Base-by-base conservation (phyloP, 2,113 vertebrate species). In the Saimiri boliviensis region DNA sequence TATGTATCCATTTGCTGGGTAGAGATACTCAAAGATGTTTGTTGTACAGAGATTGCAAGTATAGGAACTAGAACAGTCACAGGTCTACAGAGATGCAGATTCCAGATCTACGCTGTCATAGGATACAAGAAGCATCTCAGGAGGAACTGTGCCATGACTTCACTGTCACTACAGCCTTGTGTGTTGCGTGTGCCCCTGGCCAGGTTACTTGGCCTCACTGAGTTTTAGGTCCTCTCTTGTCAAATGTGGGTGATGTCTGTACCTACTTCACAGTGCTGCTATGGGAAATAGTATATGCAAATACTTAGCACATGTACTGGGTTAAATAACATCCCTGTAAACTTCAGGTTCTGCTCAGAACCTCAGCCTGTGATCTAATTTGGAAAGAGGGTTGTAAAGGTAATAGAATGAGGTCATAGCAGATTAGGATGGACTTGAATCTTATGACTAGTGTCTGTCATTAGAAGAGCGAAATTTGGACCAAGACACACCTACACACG, bases 281-380 rank as follows among this genome's bases (percentile, higher is more conserved):
- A 6, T 17, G 17, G 23, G 20, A 16, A 81, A 73, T 1, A 23
- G 14, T 32, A 3, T 3, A 6, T 5, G 5, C 1, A n/a, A 14
- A 25, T 83, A 27, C 37, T 52, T 27, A 52, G 11, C 4, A 21
- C 35, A 25, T 16, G 30, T 4, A 30, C 35, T 60, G 35, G 19
- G 20, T 30, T 49, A 25, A 40, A 40, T 40, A 32, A 23, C 23
- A 30, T 42, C 16, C 60, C n/a, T 11, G 54, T 17, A 32, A 20
- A 32, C 8, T 27, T 32, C 8, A 54, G 45, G 23, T 90, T 16
- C 19, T 87, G 74, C 20, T 12, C 27, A 45, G 37, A 91, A 80
- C 32, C 21, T 76, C 30, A 54, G 45, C 8, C 82, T 54, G 35
- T 63, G 14, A 54, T 54, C 12, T 71, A 56, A 71, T 54, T 83